These are phyloP conservation scores for Euura lappo DNA, from an alignment of 1,140 invertebrate genomes.

Conservation along the genomic window DNA sequence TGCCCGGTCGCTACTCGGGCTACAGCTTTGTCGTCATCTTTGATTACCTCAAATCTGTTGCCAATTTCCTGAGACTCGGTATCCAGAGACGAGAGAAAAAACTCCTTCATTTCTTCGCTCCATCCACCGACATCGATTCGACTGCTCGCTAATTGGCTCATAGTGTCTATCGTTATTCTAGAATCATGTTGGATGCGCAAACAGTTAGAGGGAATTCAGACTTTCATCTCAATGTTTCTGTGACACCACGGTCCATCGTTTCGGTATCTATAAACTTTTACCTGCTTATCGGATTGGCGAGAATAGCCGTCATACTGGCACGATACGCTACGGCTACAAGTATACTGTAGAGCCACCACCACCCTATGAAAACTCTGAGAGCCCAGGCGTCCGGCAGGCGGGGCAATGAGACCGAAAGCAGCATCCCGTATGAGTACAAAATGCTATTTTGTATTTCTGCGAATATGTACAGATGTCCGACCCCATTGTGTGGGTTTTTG, in stretches of 20 bases:
- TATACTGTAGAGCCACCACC: constrained; percentile 86
- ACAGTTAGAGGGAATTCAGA: constrained; percentile 21
- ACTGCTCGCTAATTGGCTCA: constrained; percentile 70
- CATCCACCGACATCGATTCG: constrained; percentile 71
- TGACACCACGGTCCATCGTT: background rate
- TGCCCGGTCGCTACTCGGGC: constrained; percentile 69
- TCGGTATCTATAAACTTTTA: constrained; percentile 39
- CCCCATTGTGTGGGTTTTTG: constrained; percentile 21
- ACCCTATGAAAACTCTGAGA: constrained; percentile 77
- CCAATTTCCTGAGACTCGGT: constrained; percentile 69
- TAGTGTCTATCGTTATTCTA: constrained; percentile 78
- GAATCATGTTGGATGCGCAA: constrained; percentile 21
- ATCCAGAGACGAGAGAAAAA: constrained; percentile 74
- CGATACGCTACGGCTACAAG: constrained; percentile 77
- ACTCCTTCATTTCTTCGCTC: constrained; percentile 70
- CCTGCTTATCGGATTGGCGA: constrained; percentile 77
- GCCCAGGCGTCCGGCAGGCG: constrained; percentile 78
- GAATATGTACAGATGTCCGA: constrained; percentile 67
- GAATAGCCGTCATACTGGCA: constrained; percentile 82
- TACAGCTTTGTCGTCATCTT: constrained; percentile 65
- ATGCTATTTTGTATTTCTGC: constrained; percentile 73
- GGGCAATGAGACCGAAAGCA: constrained; percentile 77
- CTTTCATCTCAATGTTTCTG: constrained; percentile 11
- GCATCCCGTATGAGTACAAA: constrained; percentile 80
- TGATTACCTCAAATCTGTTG: constrained; percentile 67